phyloP scores from a whole-genome alignment of 2,888 invertebrate genomes.

The Acrobasis suavella region DNA sequence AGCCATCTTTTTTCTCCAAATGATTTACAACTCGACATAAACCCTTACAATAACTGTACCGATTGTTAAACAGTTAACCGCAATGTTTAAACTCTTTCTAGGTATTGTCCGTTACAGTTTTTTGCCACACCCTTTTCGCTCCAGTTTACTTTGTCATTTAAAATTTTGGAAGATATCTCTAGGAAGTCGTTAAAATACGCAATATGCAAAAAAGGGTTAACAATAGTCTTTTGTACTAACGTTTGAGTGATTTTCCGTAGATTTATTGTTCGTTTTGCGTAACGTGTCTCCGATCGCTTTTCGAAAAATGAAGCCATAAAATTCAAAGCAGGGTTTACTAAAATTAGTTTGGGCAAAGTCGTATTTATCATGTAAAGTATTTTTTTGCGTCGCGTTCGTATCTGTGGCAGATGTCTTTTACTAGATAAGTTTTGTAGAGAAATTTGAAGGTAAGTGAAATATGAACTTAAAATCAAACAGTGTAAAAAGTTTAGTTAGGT shows the following conservation, averaged over 20 bases:
- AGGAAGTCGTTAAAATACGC: constrained; percentile 69
- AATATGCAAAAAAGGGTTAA: constrained; percentile 78
- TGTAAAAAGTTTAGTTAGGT: background rate
- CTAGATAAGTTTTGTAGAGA: constrained; percentile 14
- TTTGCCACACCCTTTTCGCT: constrained; percentile 65
- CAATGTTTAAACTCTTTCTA: constrained; percentile 80
- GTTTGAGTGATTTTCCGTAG: constrained; percentile 46
- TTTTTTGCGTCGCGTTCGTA: constrained; percentile 6
- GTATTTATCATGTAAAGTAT: constrained; percentile 4
- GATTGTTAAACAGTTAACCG: constrained; percentile 81
- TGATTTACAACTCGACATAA: constrained; percentile 77
- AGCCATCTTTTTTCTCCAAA: constrained; percentile 63
- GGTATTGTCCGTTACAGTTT: constrained; percentile 63
- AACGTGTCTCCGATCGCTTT: constrained; percentile 42
- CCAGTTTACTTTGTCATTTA: constrained; percentile 63
- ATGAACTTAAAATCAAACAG: background rate
- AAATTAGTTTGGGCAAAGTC: constrained; percentile 26
- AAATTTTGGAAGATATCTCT: constrained; percentile 40
- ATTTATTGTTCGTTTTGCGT: constrained; percentile 48
- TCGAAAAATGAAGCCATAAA: constrained; percentile 42
- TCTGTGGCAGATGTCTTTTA: constrained; percentile 14
- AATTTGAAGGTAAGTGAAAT: background rate
- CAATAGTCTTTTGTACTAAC: constrained; percentile 49
- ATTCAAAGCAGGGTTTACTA: constrained; percentile 31
- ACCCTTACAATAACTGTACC: constrained; percentile 77